Evolutionary conservation across 1,140 invertebrate species (phyloP), one percentile per base, ranked within the genome.

Genomic region (Holotrichia oblita): DNA sequence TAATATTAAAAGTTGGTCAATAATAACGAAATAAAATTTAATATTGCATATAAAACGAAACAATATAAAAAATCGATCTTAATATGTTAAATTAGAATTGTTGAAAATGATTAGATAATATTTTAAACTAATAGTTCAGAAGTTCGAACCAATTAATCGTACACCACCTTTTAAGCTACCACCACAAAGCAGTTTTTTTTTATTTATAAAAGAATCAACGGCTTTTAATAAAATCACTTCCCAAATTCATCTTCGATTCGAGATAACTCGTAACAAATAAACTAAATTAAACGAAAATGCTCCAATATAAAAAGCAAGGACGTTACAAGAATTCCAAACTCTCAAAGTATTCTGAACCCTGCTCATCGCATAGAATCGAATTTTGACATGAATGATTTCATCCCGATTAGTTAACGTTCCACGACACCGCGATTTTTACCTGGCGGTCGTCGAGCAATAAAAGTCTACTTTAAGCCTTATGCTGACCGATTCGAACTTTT

Each of bases 331-430:
- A 55, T 55, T 17, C 48, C n/a, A 17, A 55, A 2, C 17, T 17
- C 17, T 55, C 48, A 6, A 55, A 55, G 48, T 55, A 55, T 55
- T 55, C 48, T 17, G 17, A 55, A 17, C 14, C 14, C 48, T 14
- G 48, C n/a, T 55, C 12, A n/a, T 55, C 48, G 14, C n/a, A 6
- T 55, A 3, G 48, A 6, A 55, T 55, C 48, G 48, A 55, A 55
- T 55, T 14, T 55, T 55, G 48, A 55, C 48, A 55, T 55, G 48
- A 55, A 55, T 55, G 48, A 55, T 55, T 55, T 55, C 48, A 55
- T 55, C 48, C 48, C 48, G 48, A 55, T 17, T 55, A 14, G 14
- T 55, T 55, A 55, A 55, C 48, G 17, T 55, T 55, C 48, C 48
- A 17, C 17, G 48, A 17, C 6, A 17, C 48, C 14, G 48, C 48